Evolutionary conservation across 2,797 vertebrate genomes (phyloP).

Genomic region (Arnoldichthys spilopterus): DNA sequence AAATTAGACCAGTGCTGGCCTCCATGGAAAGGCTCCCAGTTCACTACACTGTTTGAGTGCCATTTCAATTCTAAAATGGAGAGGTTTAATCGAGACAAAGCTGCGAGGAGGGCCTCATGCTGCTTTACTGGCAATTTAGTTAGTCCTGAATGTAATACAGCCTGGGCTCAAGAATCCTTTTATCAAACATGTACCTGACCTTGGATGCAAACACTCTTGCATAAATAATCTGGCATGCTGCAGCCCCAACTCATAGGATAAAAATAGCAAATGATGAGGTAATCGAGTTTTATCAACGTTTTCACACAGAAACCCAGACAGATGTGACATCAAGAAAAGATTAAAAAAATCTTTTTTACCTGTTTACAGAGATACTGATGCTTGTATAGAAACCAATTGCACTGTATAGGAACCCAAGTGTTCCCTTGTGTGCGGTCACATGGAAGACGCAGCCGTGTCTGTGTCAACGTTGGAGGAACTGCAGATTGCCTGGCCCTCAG

Average conservation of each 20-base stretch:
- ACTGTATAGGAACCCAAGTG: background rate
- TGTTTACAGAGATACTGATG: background rate
- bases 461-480: background rate
- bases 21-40: conserved; percentile 39
- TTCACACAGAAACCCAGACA: background rate
- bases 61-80: conserved; percentile 40
- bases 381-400: background rate
- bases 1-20: conserved; percentile 43
- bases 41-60: conserved; percentile 36
- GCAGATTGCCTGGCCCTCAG: conserved; percentile 44
- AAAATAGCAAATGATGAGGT: background rate
- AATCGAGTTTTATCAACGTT: background rate
- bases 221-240: conserved; percentile 5
- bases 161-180: conserved; percentile 5
- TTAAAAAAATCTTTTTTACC: background rate
- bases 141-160: background rate
- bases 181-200: conserved; percentile 4
- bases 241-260: background rate
- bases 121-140: conserved; percentile 22
- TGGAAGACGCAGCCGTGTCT: background rate
- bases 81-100: conserved; percentile 23
- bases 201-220: conserved; percentile 10
- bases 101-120: conserved; percentile 19
- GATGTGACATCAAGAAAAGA: too few relatives aligned
- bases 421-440: background rate